A percentile compares a stretch with the other conserved stretches of the same genome.
Conservation (phyloP, 1,140 invertebrate species). For the Nephila pilipes region DNA sequence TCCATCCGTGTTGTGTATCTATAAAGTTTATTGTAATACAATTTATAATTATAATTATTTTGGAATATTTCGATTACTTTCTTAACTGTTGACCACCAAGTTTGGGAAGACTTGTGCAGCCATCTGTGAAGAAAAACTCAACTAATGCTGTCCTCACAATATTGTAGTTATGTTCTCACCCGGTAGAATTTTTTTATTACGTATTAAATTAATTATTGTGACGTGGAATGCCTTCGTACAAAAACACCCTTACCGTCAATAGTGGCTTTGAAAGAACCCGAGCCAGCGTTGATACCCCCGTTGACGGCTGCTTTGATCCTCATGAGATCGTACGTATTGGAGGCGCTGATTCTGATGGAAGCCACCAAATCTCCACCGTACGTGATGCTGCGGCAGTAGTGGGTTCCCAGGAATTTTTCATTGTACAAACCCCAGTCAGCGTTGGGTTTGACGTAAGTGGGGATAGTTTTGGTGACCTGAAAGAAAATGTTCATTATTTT, state of each 20-base stretch:
- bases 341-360: slow-evolving; percentile 52
- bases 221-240: background rate
- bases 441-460: slow-evolving; percentile 40
- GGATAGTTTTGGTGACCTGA: slow-evolving; percentile 69
- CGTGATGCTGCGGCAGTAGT: slow-evolving; percentile 69
- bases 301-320: slow-evolving; percentile 70
- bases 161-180: too few species aligned
- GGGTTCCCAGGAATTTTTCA: slow-evolving; percentile 54
- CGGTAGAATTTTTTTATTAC: too few species aligned
- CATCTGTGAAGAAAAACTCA: too few species aligned
- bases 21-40: too few species aligned
- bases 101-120: too few species aligned
- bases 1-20: too few species aligned
- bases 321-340: slow-evolving; percentile 33
- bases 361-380: slow-evolving; percentile 76
- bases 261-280: slow-evolving; percentile 33
- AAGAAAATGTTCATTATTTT: too few species aligned
- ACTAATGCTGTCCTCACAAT: too few species aligned
- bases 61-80: too few species aligned
- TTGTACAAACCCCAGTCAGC: slow-evolving; percentile 4
- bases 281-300: slow-evolving; percentile 43
- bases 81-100: too few species aligned
- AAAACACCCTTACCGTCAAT: slow-evolving; percentile 40
- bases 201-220: too few species aligned
- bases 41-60: too few species aligned